phyloP scores from a whole-genome alignment of 2,888 invertebrate genomes.

The Coelogynopora nodosa region DNA sequence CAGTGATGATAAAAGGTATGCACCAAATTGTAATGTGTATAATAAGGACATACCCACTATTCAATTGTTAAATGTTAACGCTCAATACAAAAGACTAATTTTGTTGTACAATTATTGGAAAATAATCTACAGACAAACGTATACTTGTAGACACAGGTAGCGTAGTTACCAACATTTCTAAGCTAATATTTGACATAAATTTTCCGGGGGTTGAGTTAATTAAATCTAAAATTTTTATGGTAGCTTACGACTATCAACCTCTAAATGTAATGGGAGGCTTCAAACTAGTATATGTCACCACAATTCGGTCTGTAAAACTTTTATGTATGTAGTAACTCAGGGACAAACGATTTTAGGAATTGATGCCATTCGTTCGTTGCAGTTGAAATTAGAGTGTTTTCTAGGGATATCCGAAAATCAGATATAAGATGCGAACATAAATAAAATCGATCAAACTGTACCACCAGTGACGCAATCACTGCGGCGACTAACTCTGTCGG shows the following conservation, averaged over 20 bases:
- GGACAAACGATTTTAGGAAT: conserved; percentile 8
- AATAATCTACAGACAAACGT: no score
- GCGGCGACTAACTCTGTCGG: background rate
- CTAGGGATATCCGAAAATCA: background rate
- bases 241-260: conserved; percentile 7
- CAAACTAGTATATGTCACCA: background rate
- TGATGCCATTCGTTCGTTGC: conserved; percentile 6
- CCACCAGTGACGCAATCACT: conserved; percentile 22
- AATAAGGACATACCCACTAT: background rate
- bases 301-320: conserved; percentile 11
- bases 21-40: background rate
- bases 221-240: background rate
- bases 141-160: conserved; percentile 7
- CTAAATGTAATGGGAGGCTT: background rate
- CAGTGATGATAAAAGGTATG: background rate
- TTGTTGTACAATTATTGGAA: conserved; percentile 9
- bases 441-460: conserved; percentile 6
- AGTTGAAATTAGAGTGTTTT: conserved; percentile 6
- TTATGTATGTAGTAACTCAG: background rate
- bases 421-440: background rate
- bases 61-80: conserved; percentile 28
- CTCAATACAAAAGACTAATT: conserved; percentile 10
- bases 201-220: conserved; percentile 12
- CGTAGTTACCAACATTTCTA: background rate
- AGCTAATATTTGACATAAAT: background rate